Conservation (phyloP, 2,888 invertebrate genomes). For the Lottia gigantea region DNA sequence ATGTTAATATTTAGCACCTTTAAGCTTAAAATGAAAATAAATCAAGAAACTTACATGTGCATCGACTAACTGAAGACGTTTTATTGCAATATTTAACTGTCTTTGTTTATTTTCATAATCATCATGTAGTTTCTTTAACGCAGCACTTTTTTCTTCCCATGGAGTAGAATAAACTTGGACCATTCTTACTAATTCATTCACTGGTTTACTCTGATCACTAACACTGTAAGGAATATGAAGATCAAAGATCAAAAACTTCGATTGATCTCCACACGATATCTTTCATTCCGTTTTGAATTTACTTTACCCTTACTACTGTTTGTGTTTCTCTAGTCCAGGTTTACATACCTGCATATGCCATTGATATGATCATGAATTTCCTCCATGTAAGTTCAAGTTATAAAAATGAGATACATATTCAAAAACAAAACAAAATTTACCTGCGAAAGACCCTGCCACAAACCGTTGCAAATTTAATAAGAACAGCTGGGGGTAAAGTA, state of each 20-base stretch:
- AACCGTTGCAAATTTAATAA: slow-evolving; percentile 58
- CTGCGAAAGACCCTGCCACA: slow-evolving; percentile 64
- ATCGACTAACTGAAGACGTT: slow-evolving; percentile 65
- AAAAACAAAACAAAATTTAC: slow-evolving; percentile 33
- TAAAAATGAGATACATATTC: too few species aligned
- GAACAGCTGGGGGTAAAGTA: slow-evolving; percentile 62
- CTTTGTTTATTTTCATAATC: slow-evolving; percentile 66
- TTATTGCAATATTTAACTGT: slow-evolving; percentile 66
- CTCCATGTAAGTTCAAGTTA: too few species aligned
- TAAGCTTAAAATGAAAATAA: neutral
- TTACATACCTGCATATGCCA: too few species aligned
- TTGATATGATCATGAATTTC: too few species aligned
- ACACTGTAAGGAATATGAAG: slow-evolving; percentile 48
- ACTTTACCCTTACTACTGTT: too few species aligned
- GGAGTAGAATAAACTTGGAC: slow-evolving; percentile 67
- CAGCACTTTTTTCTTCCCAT: slow-evolving; percentile 67
- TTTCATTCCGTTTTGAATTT: too few species aligned
- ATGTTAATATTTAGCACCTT: too few species aligned
- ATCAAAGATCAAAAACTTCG: too few species aligned
- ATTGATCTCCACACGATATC: too few species aligned
- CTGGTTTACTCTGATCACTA: slow-evolving; percentile 65
- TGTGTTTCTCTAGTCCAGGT: too few species aligned
- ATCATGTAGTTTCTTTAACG: slow-evolving; percentile 66
- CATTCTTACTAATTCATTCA: slow-evolving; percentile 64
- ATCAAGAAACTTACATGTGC: slow-evolving; percentile 55